These are phyloP conservation scores for Holocentrus rufus DNA, from an alignment of 2,797 vertebrate species.

Conservation along the genomic window DNA sequence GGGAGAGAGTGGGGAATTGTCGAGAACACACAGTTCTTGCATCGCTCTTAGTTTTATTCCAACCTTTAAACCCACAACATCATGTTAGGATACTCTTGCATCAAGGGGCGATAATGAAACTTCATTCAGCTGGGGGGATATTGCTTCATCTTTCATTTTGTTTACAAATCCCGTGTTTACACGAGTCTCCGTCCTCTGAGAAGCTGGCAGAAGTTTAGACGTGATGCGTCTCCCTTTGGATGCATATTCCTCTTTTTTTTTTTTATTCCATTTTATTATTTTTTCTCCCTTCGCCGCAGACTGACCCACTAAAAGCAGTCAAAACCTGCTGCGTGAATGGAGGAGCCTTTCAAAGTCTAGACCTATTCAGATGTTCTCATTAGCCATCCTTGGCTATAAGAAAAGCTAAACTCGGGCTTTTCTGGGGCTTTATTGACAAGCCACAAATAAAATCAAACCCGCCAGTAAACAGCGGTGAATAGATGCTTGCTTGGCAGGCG, in stretches of 20 bases:
- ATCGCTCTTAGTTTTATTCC: slow-evolving; percentile 49
- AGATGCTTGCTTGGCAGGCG: slow-evolving; percentile 2
- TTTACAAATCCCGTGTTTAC: slow-evolving; percentile 64
- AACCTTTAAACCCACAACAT: slow-evolving; percentile 60
- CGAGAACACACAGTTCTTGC: slow-evolving; percentile 56
- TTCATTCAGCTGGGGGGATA: slow-evolving; percentile 30
- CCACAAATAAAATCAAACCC: not conserved
- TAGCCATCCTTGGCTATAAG: slow-evolving; percentile 27
- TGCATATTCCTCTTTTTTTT: not conserved
- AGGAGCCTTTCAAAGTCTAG: slow-evolving; percentile 39
- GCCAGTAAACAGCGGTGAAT: slow-evolving; percentile 3
- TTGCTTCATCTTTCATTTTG: slow-evolving; percentile 57
- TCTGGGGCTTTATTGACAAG: not conserved
- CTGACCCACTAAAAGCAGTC: slow-evolving; percentile 32
- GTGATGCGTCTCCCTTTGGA: not conserved
- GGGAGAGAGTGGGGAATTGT: slow-evolving; percentile 63
- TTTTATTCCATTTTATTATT: not conserved
- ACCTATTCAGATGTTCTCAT: slow-evolving; percentile 49
- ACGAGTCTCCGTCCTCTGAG: not conserved
- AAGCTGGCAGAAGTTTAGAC: not conserved
- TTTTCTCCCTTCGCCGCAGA: not conserved
- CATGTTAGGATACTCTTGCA: slow-evolving; percentile 34
- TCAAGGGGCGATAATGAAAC: slow-evolving; percentile 58
- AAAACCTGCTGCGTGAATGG: slow-evolving; percentile 24
- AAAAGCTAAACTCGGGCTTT: slow-evolving; percentile 16